phyloP scores from a whole-genome alignment of 64 coral and sea anemone genomes.

The Actinia tenebrosa region DNA sequence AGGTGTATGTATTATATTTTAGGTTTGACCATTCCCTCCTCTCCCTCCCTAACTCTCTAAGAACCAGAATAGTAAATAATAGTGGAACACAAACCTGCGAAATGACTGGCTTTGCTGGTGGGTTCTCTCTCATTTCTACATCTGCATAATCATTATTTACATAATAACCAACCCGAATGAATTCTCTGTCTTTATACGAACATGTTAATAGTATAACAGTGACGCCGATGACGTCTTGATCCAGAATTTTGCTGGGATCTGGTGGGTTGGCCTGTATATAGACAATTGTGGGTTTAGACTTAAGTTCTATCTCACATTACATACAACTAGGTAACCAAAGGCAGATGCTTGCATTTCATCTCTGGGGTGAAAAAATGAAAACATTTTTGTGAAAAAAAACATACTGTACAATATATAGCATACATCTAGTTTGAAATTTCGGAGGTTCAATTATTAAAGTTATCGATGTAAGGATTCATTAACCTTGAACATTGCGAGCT shows the following conservation, averaged over 20 bases:
- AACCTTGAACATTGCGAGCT: no score
- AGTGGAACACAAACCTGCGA: conserved; percentile 52
- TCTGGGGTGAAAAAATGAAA: no score
- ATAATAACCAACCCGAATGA: conserved; percentile 96
- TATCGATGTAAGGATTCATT: no score
- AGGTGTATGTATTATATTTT: no score
- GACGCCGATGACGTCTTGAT: conserved; percentile 86
- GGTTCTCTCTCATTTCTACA: conserved; percentile 89
- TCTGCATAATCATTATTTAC: conserved; percentile 98
- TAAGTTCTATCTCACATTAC: not conserved
- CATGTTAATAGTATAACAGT: conserved; percentile 93
- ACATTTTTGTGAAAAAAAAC: no score
- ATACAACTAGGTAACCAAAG: not conserved
- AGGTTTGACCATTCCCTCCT: no score
- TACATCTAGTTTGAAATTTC: no score
- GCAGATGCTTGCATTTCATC: not conserved
- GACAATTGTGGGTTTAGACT: not conserved
- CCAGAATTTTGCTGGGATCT: conserved; percentile 77
- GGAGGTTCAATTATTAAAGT: no score
- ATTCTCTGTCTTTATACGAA: conserved; percentile 81
- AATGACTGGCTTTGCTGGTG: conserved; percentile 85
- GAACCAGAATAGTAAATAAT: no score
- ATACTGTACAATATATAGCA: no score
- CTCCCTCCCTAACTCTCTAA: no score
- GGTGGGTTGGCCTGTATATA: conserved; percentile 71